Evolutionary conservation across 1,140 invertebrate genomes (phyloP).

Genomic region (Musca domestica): DNA sequence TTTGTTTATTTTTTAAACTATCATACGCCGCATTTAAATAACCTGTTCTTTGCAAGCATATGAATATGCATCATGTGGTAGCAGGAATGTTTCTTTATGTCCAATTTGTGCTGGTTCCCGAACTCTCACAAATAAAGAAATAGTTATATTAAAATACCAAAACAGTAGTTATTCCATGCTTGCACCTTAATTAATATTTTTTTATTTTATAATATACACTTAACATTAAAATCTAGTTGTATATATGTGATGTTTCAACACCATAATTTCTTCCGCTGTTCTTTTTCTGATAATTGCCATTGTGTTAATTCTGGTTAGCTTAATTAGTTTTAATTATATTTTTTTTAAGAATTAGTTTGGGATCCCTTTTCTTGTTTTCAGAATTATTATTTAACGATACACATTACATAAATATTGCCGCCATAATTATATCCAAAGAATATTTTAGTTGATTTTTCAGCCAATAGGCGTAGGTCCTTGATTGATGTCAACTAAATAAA

Average conservation of each 20-base stretch:
- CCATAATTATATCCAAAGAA: neutral
- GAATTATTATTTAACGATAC: slow-evolving; percentile 7
- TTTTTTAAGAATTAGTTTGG: slow-evolving; percentile 13
- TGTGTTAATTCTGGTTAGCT: neutral
- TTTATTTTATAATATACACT: too few species aligned
- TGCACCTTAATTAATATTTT: too few species aligned
- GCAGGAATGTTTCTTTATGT: too few species aligned
- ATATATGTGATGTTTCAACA: slow-evolving; percentile 3
- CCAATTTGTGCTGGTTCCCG: too few species aligned
- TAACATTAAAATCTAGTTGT: neutral
- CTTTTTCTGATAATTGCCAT: neutral
- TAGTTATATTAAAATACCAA: too few species aligned
- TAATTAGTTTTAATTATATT: slow-evolving; percentile 13
- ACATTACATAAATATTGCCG: slow-evolving; percentile 12
- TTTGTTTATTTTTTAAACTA: too few species aligned
- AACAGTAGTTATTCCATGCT: too few species aligned
- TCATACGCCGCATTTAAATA: too few species aligned
- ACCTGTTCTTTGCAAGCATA: too few species aligned
- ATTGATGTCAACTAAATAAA: slow-evolving; percentile 68
- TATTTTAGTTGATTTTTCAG: slow-evolving; percentile 14
- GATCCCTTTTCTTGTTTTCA: neutral
- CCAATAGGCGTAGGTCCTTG: slow-evolving; percentile 43
- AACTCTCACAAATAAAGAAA: too few species aligned
- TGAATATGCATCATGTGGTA: too few species aligned
- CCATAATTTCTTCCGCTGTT: neutral